Percentiles rank a stretch among this genome's conserved stretches.
Evolutionary conservation across 2,797 vertebrate species (phyloP).

Genomic region (Fistularia commersonii): DNA sequence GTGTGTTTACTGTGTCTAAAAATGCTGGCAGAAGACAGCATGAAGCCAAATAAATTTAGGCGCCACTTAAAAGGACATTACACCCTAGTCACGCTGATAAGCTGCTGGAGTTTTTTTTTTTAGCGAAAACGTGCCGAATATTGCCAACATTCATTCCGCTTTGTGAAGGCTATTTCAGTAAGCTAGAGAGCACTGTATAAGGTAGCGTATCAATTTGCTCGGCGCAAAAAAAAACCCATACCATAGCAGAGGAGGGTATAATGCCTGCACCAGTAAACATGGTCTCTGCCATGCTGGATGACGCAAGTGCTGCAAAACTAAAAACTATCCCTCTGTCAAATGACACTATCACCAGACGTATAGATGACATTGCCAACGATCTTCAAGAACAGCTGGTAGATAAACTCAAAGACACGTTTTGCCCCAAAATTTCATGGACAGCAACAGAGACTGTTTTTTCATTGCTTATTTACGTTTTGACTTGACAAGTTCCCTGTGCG

Average conservation of each 20-base stretch:
- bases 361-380: background rate
- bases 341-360: background rate
- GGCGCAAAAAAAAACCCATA: constrained; percentile 6
- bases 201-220: constrained; percentile 9
- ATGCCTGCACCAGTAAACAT: constrained; percentile 8
- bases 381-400: constrained; percentile 5
- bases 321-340: constrained; percentile 1
- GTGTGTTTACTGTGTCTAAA: background rate
- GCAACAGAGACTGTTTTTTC: background rate
- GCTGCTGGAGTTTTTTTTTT: constrained; percentile 9
- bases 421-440: constrained; percentile 15
- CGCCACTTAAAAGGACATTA: constrained; percentile 15
- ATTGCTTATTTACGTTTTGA: constrained; percentile 11
- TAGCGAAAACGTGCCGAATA: constrained; percentile 3
- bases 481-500: constrained; percentile 14
- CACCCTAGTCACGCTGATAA: constrained; percentile 19
- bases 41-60: constrained; percentile 30
- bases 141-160: constrained; percentile 5
- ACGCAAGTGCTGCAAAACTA: background rate
- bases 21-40: constrained; percentile 15
- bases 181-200: constrained; percentile 10
- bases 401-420: constrained; percentile 19
- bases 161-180: constrained; percentile 6
- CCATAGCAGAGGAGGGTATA: constrained; percentile 5
- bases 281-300: constrained; percentile 1